Base-by-base conservation (phyloP, 2,113 vertebrate species). In the Sapayoa aenigma region DNA sequence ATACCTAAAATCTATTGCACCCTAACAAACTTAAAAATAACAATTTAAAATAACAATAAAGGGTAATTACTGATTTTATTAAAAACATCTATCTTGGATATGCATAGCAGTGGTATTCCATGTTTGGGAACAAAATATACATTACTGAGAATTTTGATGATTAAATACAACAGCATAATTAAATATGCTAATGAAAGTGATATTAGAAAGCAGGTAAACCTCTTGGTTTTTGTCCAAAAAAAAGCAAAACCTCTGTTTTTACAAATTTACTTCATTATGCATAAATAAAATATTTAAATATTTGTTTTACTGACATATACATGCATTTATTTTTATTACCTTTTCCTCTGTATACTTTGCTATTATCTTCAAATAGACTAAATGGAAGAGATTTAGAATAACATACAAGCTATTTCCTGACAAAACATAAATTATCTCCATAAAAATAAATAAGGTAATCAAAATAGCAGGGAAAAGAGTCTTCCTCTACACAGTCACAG, bases 21-120 rank as follows among this genome's bases (percentile, higher is more conserved):
- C 63, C 24, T 78, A 84, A 95, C 67, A 74, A 94, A 89, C 63
- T 87, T 94, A 90, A 96, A 97, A 96, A 69, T 69, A 71, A 91
- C 84, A 95, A 96, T 97, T 96, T 95, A 97, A 97, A 97, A 90
- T 49, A 95, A 84, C 83, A 93, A 94, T 91, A 97, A 87, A 87
- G 85, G 94, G 82, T 96, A 97, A 98, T 98, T 98, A 97, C 93
- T 97, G 96, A 93, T 95, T 97, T 98, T 98, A 98, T 98, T 98
- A 98, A 98, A 98, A 97, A 67, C 92, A 98, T 98, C 95, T 95
- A 97, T 98, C 97, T 96, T n/a, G 76, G 87, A 96, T 84, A 94
- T 89, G 90, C 67, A 91, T 49, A 97, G 93, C 66, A 69, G 50
- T 96, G 76, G 89, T 93, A 97, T 97, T 96, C 85, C 63, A 84